A percentile compares a stretch with the other conserved stretches of the same genome.
Conservation (phyloP, 2,113 vertebrate species). For the Corvus hawaiiensis region DNA sequence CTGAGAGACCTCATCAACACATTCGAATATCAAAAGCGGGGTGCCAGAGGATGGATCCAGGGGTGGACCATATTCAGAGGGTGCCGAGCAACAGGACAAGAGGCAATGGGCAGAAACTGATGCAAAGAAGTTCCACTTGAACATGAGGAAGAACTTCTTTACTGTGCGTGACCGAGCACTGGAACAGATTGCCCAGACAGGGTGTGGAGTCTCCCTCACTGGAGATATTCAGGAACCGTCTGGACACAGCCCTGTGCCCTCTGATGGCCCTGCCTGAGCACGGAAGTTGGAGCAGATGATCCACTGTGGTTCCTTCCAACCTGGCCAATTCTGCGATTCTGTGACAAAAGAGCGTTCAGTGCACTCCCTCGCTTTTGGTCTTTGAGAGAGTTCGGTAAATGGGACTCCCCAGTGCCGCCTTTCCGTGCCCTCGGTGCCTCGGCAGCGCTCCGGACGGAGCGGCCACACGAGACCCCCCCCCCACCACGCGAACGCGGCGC, state of each 20-base stretch:
- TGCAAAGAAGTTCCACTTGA: background rate
- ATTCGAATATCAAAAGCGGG: rapidly evolving
- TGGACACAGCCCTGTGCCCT: background rate
- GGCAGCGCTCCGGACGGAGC: no score
- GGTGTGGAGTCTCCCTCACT: rapidly evolving
- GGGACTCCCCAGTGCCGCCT: rapidly evolving
- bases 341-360: rapidly evolving
- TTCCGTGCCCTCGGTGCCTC: rapidly evolving
- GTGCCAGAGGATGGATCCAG: background rate
- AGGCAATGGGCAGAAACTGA: background rate
- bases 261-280: no score
- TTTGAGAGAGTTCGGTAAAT: rapidly evolving
- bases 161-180: no score
- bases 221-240: background rate
- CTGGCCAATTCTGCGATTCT: rapidly evolving
- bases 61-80: rapidly evolving
- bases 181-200: no score
- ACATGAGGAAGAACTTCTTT: background rate
- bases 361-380: rapidly evolving
- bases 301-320: no score
- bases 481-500: no score
- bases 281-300: rapidly evolving
- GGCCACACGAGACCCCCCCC: background rate
- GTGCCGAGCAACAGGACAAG: background rate
- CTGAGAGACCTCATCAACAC: background rate